Conservation (phyloP, 2,113 vertebrate species). For the Delphinus delphis region DNA sequence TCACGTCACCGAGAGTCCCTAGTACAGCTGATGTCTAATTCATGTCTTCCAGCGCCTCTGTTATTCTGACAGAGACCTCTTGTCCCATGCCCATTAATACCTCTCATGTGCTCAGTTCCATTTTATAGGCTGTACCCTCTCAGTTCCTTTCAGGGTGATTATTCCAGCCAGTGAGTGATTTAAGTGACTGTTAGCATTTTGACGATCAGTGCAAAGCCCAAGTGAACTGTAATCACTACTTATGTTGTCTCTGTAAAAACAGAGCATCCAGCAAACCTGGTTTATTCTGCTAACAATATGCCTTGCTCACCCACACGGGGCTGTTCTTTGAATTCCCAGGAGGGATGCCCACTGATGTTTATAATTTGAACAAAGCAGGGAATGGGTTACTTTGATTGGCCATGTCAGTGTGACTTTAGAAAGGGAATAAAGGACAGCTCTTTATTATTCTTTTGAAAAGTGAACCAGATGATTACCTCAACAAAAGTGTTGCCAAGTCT, state of each 20-base stretch:
- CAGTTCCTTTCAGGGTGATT: conserved; percentile 51
- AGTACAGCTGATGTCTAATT: conserved; percentile 27
- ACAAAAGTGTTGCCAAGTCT: background rate
- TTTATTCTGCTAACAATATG: background rate
- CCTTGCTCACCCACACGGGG: background rate
- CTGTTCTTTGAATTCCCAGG: background rate
- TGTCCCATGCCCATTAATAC: background rate
- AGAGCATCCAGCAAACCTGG: background rate
- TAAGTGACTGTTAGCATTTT: conserved; percentile 60
- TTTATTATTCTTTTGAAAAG: conserved; percentile 45
- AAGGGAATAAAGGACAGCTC: background rate
- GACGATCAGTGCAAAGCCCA: conserved; percentile 39
- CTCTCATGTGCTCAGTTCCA: background rate
- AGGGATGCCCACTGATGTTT: background rate
- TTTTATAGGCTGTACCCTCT: conserved; percentile 43
- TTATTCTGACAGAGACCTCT: conserved; percentile 52
- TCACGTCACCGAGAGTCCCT: conserved; percentile 4
- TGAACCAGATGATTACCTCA: background rate
- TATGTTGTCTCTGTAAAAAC: conserved; percentile 55
- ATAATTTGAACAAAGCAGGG: conserved; percentile 45
- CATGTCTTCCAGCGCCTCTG: conserved; percentile 8
- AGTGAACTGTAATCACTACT: conserved; percentile 31
- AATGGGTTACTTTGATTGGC: conserved; percentile 4
- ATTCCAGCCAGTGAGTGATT: conserved; percentile 65
- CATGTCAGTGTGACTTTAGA: conserved; percentile 21